Conservation (phyloP, 2,888 invertebrate genomes). For the Phlogophora meticulosa region DNA sequence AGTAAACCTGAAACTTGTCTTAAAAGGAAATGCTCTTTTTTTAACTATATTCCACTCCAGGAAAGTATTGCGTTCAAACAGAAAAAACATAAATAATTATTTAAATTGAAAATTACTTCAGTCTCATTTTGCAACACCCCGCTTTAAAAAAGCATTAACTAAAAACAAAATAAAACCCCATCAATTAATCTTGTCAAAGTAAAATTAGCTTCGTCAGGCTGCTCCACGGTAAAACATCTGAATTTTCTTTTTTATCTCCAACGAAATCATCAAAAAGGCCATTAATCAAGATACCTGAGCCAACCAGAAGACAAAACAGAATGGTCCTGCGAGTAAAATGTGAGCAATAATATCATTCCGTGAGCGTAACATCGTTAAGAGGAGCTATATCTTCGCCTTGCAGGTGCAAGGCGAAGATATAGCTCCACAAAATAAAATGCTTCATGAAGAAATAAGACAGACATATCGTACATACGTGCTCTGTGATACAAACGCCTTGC, state of each 20-base stretch:
- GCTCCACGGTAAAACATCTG: conserved; percentile 39
- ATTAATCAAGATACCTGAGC: conserved; percentile 62
- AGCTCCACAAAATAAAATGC: conserved; percentile 75
- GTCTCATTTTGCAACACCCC: not conserved
- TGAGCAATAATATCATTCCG: conserved; percentile 76
- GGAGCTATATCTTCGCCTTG: no score
- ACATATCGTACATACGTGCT: conserved; percentile 83
- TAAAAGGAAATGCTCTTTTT: not conserved
- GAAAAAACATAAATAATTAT: not conserved
- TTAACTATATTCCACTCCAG: no score
- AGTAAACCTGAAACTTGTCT: no score
- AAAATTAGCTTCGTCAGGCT: conserved; percentile 54
- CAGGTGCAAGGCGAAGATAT: conserved; percentile 72
- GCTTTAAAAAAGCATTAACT: conserved; percentile 15
- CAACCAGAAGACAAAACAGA: conserved; percentile 51
- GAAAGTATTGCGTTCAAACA: no score
- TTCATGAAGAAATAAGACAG: conserved; percentile 76
- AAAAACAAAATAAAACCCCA: conserved; percentile 33
- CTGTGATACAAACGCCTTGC: conserved; percentile 67
- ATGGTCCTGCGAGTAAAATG: conserved; percentile 64
- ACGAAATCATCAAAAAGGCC: conserved; percentile 49
- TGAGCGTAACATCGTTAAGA: conserved; percentile 74
- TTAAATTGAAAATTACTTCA: not conserved
- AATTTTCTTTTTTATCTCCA: conserved; percentile 51
- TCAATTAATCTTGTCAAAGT: conserved; percentile 60